A percentile compares a stretch with the other conserved stretches of the same genome.
Conservation (phyloP, 2,113 vertebrate species). For the Lasiurus borealis region DNA sequence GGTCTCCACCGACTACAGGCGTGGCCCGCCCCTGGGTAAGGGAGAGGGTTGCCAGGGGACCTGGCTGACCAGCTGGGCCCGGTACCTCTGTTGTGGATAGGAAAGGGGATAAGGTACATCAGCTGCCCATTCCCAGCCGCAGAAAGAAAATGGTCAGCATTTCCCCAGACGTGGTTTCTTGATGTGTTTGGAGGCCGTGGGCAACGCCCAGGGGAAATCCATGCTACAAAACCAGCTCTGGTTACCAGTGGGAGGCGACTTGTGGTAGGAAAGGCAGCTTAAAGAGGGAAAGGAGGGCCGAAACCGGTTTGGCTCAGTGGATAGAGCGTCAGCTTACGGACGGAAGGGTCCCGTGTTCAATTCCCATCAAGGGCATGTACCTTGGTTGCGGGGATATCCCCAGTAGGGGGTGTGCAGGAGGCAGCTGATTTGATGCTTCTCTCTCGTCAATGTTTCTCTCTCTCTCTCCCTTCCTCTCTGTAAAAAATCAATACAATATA, state of each 20-base stretch:
- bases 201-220: neutral
- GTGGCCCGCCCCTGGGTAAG: too few species aligned
- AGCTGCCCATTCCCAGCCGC: neutral
- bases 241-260: neutral
- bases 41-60: neutral
- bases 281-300: neutral
- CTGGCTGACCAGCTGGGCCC: neutral
- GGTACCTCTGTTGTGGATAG: neutral
- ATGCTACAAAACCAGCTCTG: neutral
- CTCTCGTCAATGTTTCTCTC: too few species aligned
- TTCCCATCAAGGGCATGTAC: too few species aligned
- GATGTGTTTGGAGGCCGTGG: neutral
- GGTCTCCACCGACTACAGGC: neutral
- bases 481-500: too few species aligned
- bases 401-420: too few species aligned
- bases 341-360: too few species aligned
- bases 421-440: too few species aligned
- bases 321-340: too few species aligned
- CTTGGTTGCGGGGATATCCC: too few species aligned
- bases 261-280: neutral
- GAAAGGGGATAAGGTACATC: neutral
- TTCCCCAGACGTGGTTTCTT: neutral
- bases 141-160: neutral
- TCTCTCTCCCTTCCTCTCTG: too few species aligned
- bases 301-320: too few species aligned